phyloP scores from a whole-genome alignment of 2,888 invertebrate species.

The Digitonthophagus gazella region DNA sequence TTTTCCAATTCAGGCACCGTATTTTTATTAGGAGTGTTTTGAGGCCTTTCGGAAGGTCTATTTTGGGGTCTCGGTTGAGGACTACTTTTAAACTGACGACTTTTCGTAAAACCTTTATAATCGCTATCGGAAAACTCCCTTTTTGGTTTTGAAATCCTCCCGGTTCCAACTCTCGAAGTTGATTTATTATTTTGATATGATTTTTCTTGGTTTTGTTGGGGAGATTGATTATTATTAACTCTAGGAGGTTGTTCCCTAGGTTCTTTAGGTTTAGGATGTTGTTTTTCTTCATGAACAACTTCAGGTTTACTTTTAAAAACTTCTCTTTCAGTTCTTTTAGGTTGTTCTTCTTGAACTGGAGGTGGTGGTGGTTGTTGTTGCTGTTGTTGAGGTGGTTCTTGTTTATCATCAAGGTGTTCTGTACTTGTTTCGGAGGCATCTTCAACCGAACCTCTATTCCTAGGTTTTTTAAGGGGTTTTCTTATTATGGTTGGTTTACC shows the following conservation, averaged over 20 bases:
- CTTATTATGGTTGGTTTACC: slow-evolving; percentile 54
- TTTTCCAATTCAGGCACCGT: slow-evolving; percentile 41
- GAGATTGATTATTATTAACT: slow-evolving; percentile 25
- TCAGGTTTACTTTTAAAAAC: background rate
- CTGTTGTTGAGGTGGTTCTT: background rate
- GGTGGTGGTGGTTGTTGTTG: background rate
- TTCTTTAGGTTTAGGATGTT: background rate
- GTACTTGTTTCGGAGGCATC: slow-evolving; percentile 39
- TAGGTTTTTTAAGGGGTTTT: slow-evolving; percentile 41
- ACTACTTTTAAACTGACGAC: slow-evolving; percentile 40
- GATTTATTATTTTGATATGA: slow-evolving; percentile 27
- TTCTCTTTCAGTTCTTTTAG: background rate
- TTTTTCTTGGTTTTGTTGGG: slow-evolving; percentile 9
- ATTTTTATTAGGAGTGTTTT: slow-evolving; percentile 45
- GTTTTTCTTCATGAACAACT: background rate
- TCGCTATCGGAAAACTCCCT: slow-evolving; percentile 47
- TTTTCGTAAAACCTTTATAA: slow-evolving; percentile 47
- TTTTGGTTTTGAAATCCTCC: slow-evolving; percentile 42
- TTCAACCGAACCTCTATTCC: slow-evolving; percentile 35
- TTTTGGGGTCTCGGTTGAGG: slow-evolving; percentile 28
- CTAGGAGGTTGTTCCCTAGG: background rate
- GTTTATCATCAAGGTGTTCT: background rate
- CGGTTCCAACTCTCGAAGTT: slow-evolving; percentile 40
- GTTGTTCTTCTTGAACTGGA: background rate
- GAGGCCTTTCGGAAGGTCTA: slow-evolving; percentile 37